Evolutionary conservation across 1,140 invertebrate species (phyloP), one percentile per base, ranked within the genome.

Genomic region (Ceratina japonica): DNA sequence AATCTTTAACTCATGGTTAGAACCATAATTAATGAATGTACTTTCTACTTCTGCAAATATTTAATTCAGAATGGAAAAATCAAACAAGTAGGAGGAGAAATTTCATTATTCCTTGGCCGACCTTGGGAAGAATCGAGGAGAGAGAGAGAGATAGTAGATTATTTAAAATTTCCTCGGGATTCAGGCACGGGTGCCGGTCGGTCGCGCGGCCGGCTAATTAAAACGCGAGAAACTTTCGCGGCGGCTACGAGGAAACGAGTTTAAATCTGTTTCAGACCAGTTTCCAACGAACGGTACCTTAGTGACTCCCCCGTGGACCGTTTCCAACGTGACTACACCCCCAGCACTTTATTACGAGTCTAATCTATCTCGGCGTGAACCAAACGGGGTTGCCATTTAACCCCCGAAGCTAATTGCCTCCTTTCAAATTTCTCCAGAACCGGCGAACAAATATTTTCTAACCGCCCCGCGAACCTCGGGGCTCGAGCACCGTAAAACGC

Each of bases 251-350:
- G 91, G 88, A 89, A 90, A 89, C 91, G 90, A 92, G 91, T 92
- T 92, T 92, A 92, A 92, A 92, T 92, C 91, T 92, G 90, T 92
- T 92, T 92, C 91, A 89, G 86, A 87, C 89, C 89, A 88, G 89
- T 90, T 91, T 91, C 88, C 87, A 87, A 87, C 86, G 88, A 81
- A 85, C 87, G 87, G 88, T 90, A 87, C 89, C 91, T 92, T 92
- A 91, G 91, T 91, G 90, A 89, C 90, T 92, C 91, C 92, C 92
- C 89, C 84, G 91, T 90, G 87, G 89, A 91, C 89, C 90, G 90
- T 92, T 92, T 88, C 89, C 87, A 87, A 85, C 89, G 88, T 88
- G 89, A 90, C 87, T 89, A 83, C 84, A 89, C 89, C 89, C 89
- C 87, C 87, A 89, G 87, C 89, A 88, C 90, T 91, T 91, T 91